Percentiles rank a stretch among this genome's conserved stretches.
Evolutionary conservation across 2,888 invertebrate genomes (phyloP).

Genomic region (Desoria tigrina): DNA sequence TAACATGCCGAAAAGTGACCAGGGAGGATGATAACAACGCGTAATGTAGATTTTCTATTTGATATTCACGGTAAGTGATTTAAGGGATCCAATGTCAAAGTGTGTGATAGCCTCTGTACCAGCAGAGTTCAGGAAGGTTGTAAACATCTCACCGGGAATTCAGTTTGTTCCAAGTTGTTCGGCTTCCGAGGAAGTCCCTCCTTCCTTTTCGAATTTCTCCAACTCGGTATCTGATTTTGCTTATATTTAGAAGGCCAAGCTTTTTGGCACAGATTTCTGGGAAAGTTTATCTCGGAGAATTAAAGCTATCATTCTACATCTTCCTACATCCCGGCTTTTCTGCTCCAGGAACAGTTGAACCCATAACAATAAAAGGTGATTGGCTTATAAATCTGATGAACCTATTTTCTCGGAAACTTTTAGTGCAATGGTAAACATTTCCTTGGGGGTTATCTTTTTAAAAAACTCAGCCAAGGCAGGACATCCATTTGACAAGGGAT

Average conservation of each 20-base stretch:
- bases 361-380: constrained; percentile 25
- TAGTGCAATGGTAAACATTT: constrained; percentile 24
- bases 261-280: constrained; percentile 18
- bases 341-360: background rate
- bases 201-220: background rate
- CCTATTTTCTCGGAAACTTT: constrained; percentile 23
- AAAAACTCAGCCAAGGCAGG: constrained; percentile 16
- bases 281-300: constrained; percentile 24
- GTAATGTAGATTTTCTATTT: constrained; percentile 4
- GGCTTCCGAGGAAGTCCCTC: background rate
- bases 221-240: constrained; percentile 3
- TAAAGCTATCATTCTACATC: constrained; percentile 20
- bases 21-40: background rate
- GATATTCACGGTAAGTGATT: constrained; percentile 17
- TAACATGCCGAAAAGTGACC: background rate
- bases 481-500: constrained; percentile 13
- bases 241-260: constrained; percentile 3
- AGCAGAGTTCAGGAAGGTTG: background rate
- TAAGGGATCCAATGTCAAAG: constrained; percentile 19
- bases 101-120: background rate
- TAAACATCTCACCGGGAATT: too few relatives aligned
- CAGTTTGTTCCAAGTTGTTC: background rate
- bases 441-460: constrained; percentile 22
- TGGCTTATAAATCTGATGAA: constrained; percentile 28
- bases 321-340: constrained; percentile 11